These are phyloP conservation scores for Pemphredon lugubris DNA, from an alignment of 2,888 invertebrate genomes.

Conservation along the genomic window DNA sequence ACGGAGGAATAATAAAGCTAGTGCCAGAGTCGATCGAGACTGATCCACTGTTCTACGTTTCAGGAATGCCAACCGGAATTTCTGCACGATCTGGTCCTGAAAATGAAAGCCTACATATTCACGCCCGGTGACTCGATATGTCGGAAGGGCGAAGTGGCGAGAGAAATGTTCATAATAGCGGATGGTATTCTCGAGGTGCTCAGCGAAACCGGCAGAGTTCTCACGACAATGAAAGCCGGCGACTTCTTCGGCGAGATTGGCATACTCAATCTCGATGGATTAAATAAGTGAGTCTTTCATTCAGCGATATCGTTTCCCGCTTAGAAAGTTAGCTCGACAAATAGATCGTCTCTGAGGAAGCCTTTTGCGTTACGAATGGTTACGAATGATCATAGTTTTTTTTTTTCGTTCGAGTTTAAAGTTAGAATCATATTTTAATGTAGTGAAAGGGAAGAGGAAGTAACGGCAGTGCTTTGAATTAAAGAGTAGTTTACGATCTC, in stretches of 20 bases:
- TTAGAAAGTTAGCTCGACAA: too few species aligned
- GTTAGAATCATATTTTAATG: too few species aligned
- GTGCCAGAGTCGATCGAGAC: too few species aligned
- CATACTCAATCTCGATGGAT: slow-evolving; percentile 95
- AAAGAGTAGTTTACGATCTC: too few species aligned
- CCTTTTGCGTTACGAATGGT: too few species aligned
- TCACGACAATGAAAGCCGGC: slow-evolving; percentile 98
- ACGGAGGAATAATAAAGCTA: too few species aligned
- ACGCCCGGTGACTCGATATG: slow-evolving; percentile 98
- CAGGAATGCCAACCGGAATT: slow-evolving; percentile 99
- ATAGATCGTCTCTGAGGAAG: too few species aligned
- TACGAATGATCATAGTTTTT: too few species aligned
- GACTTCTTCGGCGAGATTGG: slow-evolving; percentile 99
- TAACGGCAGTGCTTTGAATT: too few species aligned
- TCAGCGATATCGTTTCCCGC: background rate
- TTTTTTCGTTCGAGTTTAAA: too few species aligned
- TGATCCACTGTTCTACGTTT: slow-evolving; percentile 8
- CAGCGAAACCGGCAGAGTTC: slow-evolving; percentile 95
- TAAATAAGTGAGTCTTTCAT: slow-evolving; percentile 90
- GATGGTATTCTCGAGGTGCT: slow-evolving; percentile 98
- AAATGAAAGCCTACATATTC: slow-evolving; percentile 99
- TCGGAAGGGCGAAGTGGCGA: slow-evolving; percentile 95
- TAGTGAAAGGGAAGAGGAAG: too few species aligned
- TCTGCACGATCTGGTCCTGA: slow-evolving; percentile 96
- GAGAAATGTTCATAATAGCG: slow-evolving; percentile 99